phyloP scores from a whole-genome alignment of 1,140 invertebrate species.

The Drosophila serrata region DNA sequence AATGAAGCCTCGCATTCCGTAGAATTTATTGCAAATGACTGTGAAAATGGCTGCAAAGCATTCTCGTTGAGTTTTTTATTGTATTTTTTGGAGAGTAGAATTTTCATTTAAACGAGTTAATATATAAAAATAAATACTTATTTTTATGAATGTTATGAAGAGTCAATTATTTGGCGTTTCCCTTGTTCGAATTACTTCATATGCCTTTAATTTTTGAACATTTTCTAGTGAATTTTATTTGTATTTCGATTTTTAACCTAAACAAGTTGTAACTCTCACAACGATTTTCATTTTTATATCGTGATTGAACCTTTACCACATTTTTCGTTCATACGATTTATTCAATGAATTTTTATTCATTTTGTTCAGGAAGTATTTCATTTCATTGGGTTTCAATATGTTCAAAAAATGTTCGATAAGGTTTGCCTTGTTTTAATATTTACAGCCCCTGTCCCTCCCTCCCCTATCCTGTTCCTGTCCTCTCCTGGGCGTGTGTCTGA shows the following conservation, averaged over 20 bases:
- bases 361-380: conserved; percentile 44
- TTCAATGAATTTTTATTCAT: conserved; percentile 45
- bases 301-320: conserved; percentile 13
- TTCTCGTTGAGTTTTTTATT: neutral
- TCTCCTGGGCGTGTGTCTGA: conserved; percentile 4
- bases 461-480: neutral
- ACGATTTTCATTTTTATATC: conserved; percentile 9
- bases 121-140: neutral
- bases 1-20: conserved; percentile 7
- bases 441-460: conserved; percentile 8
- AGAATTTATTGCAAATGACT: neutral
- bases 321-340: conserved; percentile 17
- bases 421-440: conserved; percentile 43
- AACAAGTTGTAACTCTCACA: neutral
- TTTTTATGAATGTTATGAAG: neutral
- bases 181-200: neutral
- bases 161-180: neutral
- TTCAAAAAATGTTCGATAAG: conserved; percentile 17
- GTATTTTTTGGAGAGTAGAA: neutral
- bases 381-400: conserved; percentile 60
- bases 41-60: neutral
- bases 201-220: neutral
- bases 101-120: neutral
- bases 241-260: neutral
- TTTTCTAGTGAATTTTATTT: neutral